Base-by-base conservation (phyloP, 2,113 vertebrate genomes). In the Verasper variegatus region DNA sequence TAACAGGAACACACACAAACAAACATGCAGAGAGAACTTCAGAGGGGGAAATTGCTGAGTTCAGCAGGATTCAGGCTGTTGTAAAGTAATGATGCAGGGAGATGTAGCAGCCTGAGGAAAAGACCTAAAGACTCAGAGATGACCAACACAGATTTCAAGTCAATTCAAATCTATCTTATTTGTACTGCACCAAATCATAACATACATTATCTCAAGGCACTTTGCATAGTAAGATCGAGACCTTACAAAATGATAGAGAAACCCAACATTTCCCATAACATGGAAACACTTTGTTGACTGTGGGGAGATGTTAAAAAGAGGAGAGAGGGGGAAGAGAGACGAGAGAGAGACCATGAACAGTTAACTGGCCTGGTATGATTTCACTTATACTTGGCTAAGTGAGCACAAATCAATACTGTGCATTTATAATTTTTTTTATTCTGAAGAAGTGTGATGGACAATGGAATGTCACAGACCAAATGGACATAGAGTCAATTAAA, bases 1-100 rank as follows among this genome's bases (percentile, higher is more conserved):
- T 79, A 57, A 86, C 42, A 75, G 66, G 12, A 78, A 57, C 54
- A 74, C 51, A 65, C 40, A 71, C 57, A 76, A 24, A 68, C 12
- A 68, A 23, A 74, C 45, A 76, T 21, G 60, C 37, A 17, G 11
- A n/a, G 11, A 47, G 60, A 64, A 45, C 72, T 68, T 37, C 12
- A 54, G 37, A 77, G 54, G 12, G 37, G 6, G 57, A 51, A 63
- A 68, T 15, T 61, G 88, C 14, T 54, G 61, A 77, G 71, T 66
- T 86, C 78, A 74, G 26, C 54, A 14, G 18, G 23, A 72, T 71
- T 49, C 3, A 69, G 52, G 35, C 7, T 56, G 42, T 20, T 68
- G 56, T 72, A 79, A 74, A 72, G 35, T 27, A 75, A 20, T 68
- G 51, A 71, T 24, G 2, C 0, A 1, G 27, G 21, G 2, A 35